Base-by-base conservation (phyloP, 2,888 invertebrate species). In the Notodonta dromedarius region DNA sequence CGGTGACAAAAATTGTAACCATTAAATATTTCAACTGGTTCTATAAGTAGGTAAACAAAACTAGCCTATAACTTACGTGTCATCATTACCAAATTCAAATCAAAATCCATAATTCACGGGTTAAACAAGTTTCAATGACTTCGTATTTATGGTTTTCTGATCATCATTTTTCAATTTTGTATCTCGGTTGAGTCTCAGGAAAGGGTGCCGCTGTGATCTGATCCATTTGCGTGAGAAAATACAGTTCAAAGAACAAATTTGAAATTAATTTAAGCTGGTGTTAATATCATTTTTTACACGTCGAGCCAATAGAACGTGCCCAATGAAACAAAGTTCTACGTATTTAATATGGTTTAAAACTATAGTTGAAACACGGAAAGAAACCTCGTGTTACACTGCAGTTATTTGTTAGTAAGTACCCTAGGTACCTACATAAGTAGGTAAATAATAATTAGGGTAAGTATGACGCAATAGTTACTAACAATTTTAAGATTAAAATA, bases 191-290 rank as follows among this genome's bases (percentile, higher is more conserved):
- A 70, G 71, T 80, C 73, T 78, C 63, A 73, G 79, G 76, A 76
- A 82, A 73, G 69, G 67, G 70, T 66, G 71, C 80, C 81, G 80
- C 66, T 67, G 60, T 67, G 78, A 78, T 81, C 73, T 66, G 73
- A 78, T 78, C 74, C 67, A 70, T 68, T 82, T 74, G 84, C 85
- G 88, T 88, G 89, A 90, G 88, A 89, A 87, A 79, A 77, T 73
- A 70, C 70, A 69, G 68, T 78, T 78, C 78, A 67, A 77, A 82
- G 74, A 74, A 81, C 77, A 82, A 82, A 87, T 85, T 83, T 72
- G 78, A 87, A 85, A 87, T 88, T 83, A 86, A 88, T 87, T 85
- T 83, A 78, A 82, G 76, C 77, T 71, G 74, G 79, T 83, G 79
- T 83, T 79, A 81, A 75, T 79, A 79, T 78, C 69, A 64, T 61